phyloP scores from a whole-genome alignment of 1,140 invertebrate genomes.

The Drosophila pruinosa region DNA sequence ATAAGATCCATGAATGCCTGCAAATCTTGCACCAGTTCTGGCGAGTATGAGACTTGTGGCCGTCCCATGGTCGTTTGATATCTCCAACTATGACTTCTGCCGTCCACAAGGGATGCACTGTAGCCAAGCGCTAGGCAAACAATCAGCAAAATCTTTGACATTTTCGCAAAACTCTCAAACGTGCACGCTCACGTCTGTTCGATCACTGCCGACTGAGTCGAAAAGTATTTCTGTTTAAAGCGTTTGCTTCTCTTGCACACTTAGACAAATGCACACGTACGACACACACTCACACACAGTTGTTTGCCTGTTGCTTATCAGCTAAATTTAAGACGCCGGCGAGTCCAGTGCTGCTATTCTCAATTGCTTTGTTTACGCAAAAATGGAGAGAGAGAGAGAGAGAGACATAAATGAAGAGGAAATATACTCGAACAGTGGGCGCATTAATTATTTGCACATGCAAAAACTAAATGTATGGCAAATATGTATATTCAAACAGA shows the following conservation, averaged over 20 bases:
- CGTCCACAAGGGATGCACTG: conserved; percentile 1
- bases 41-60: conserved; percentile 46
- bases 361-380: background rate
- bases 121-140: conserved; percentile 22
- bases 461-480: background rate
- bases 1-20: conserved; percentile 63
- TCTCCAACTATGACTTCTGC: background rate
- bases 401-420: background rate
- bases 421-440: background rate
- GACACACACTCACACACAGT: background rate
- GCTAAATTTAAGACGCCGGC: conserved; percentile 2
- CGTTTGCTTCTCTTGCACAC: background rate
- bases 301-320: conserved; percentile 9
- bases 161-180: background rate
- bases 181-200: background rate
- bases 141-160: conserved; percentile 4
- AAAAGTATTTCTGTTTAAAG: conserved; percentile 4
- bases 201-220: background rate
- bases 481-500: background rate
- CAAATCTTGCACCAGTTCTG: conserved; percentile 63
- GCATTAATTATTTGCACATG: background rate
- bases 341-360: background rate
- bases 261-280: background rate
- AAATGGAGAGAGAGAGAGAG: background rate
- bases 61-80: background rate